Base-by-base conservation (phyloP, 2,113 vertebrate species). In the Alces alces region DNA sequence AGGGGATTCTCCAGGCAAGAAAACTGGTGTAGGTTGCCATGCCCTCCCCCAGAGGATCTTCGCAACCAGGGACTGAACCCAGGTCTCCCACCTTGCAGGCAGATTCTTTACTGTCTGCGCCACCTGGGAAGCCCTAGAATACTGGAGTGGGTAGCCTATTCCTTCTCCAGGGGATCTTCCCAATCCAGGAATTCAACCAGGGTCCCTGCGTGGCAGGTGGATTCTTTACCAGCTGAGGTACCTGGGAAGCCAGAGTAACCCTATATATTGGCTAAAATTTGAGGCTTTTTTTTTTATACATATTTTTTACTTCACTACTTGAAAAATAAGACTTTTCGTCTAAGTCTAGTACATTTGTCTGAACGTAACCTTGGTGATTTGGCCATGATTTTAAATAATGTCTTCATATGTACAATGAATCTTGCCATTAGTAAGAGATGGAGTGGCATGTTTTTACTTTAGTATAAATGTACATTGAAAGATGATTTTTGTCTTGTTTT, bases 261-360 rank as follows among this genome's bases (percentile, higher is more conserved):
- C 39, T 7, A 13, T 83, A 54, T 8, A 11, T 43, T 45, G 97
- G 27, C 27, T 91, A 96, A 30, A 55, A 12, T 6, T 19, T 64
- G 28, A 79, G 70, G 15, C 2, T 2, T 45, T 28, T 79, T 54
- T 95, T 93, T 80, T 93, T 14, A 50, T 50, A 50, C 47, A 70
- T 60, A 45, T 86, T 86, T 87, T 91, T 92, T 50, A 89, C 30
- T 96, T 96, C 16, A 94, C 3, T 91, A 76, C 28, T 79, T 98
- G 94, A 36, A 95, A 94, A 94, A 78, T 96, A 58, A 54, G 50
- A 89, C 9, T 92, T 45, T 25, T 33, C 92, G 39, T 64, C 21
- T 83, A 83, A 78, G 54, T 89, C 86, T 97, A 85, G 30, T 25
- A 30, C 82, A 58, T 6, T 7, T 92, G 7, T 82, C 52, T 92